Base-by-base conservation (phyloP, 2,797 vertebrate species). In the Coranthus polyacanthus region DNA sequence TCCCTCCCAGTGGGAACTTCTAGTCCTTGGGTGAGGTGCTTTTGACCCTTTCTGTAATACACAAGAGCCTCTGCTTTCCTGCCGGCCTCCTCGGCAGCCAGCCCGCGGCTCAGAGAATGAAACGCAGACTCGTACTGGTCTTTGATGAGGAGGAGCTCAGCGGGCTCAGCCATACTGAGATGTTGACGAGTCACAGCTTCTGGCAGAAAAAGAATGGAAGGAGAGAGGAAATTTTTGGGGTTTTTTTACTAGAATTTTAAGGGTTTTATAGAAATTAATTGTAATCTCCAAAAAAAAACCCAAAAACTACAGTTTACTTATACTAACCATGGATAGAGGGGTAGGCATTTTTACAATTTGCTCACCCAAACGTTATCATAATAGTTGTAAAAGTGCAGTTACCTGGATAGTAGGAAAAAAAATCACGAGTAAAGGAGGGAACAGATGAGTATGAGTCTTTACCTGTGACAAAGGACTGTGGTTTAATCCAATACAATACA, bases 121-220 rank as follows among this genome's bases (percentile, higher is more conserved):
- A 95, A 94, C 1, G 96, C 96, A 77, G 91, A 89, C 72, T 92
- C 91, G 59, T 96, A 96, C 65, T 95, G 94, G 81, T 95, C 94
- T 76, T 85, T 94, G 73, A 98, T 95, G 59, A 93, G 83, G 77
- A 94, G 89, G 74, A 98, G 81, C 76, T 95, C 93, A 43, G 88
- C 80, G 63, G 93, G 92, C 55, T 93, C 94, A 72, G 87, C 61
- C 68, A 77, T 73, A 5, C 53, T 65, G 49, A 62, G 34, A 10
- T 46, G 16, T 0, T 3, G 5, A 21, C 1, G 2, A 9, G 6
- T 50, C 15, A 24, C 15, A 55, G 55, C 34, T 9, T 18, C 60
- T 53, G 22, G 4, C 42, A 12, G 15, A n/a, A 10, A n/a, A 42
- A 18, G 6, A 26, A 41, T 8, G 22, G 22, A 66, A 2, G 7